Evolutionary conservation across 1,140 invertebrate species (phyloP).

Genomic region (Catajapyx aquilonaris): DNA sequence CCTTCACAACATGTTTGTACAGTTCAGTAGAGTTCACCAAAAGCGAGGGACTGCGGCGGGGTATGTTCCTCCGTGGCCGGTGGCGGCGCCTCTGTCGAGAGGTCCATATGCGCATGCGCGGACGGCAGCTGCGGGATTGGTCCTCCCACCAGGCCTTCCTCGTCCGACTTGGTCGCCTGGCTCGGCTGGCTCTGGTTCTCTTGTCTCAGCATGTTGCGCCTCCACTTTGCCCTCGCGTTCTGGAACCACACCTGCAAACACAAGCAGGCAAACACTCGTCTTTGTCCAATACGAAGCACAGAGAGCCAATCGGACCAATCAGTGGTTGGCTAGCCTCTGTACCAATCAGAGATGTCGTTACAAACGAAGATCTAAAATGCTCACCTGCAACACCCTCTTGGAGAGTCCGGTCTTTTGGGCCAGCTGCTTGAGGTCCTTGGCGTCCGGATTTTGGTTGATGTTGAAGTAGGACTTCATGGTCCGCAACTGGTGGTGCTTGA

Average conservation of each 20-base stretch:
- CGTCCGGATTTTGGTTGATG: constrained; percentile 92
- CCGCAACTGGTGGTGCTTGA: constrained; percentile 89
- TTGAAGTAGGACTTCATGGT: constrained; percentile 96
- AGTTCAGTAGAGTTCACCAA: constrained; percentile 26
- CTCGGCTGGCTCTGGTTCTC: constrained; percentile 24
- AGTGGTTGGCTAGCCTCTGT: not conserved
- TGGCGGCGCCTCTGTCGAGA: not conserved
- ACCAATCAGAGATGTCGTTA: not conserved
- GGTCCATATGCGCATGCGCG: not conserved
- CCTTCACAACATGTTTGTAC: too few species aligned
- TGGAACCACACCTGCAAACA: constrained; percentile 84
- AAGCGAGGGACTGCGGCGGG: constrained; percentile 22
- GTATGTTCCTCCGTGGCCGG: not conserved
- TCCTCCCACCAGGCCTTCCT: constrained; percentile 15
- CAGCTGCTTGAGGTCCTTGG: constrained; percentile 84
- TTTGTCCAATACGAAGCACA: too few species aligned
- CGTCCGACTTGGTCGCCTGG: constrained; percentile 3
- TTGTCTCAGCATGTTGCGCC: constrained; percentile 60
- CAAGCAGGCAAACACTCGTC: too few species aligned
- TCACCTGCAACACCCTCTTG: constrained; percentile 86
- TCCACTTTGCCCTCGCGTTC: constrained; percentile 89
- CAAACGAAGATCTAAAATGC: constrained; percentile 1
- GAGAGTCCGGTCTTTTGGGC: constrained; percentile 92
- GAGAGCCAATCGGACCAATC: not conserved
- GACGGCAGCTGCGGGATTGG: not conserved